These are phyloP conservation scores for Leucoma salicis DNA, from an alignment of 2,888 invertebrate species.

Conservation along the genomic window DNA sequence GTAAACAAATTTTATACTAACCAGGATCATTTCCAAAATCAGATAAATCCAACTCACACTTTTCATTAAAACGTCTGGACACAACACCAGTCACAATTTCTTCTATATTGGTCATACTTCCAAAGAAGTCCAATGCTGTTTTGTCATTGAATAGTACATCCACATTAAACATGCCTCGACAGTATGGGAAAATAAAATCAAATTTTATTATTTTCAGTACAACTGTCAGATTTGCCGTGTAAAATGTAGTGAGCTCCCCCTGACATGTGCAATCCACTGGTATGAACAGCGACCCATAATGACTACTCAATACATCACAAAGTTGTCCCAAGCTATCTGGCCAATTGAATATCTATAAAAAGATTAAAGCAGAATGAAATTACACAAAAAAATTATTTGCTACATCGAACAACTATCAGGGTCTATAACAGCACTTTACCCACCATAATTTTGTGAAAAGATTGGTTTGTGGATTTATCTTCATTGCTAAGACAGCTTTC, in stretches of 20 bases:
- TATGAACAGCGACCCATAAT: constrained; percentile 48
- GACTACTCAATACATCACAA: constrained; percentile 53
- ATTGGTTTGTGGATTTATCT: constrained; percentile 51
- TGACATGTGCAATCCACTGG: constrained; percentile 51
- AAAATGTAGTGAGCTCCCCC: constrained; percentile 53
- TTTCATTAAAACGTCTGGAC: constrained; percentile 51
- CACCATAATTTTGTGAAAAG: constrained; percentile 72
- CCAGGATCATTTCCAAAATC: constrained; percentile 63
- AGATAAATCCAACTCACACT: constrained; percentile 60
- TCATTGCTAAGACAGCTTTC: constrained; percentile 55
- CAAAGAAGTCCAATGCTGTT: constrained; percentile 56
- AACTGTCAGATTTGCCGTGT: constrained; percentile 58
- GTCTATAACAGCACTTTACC: constrained; percentile 3
- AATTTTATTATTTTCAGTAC: constrained; percentile 56
- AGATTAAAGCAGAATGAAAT: background rate
- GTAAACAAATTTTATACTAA: constrained; percentile 24
- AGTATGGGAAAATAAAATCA: constrained; percentile 65
- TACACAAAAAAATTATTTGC: background rate
- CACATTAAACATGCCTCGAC: constrained; percentile 59
- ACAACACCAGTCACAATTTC: constrained; percentile 59
- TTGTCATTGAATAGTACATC: constrained; percentile 67
- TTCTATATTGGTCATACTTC: constrained; percentile 45
- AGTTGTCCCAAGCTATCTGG: constrained; percentile 40
- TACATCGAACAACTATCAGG: background rate
- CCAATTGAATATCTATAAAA: constrained; percentile 64